Conservation (phyloP, 2,113 vertebrate genomes). For the Phrynosoma platyrhinos region DNA sequence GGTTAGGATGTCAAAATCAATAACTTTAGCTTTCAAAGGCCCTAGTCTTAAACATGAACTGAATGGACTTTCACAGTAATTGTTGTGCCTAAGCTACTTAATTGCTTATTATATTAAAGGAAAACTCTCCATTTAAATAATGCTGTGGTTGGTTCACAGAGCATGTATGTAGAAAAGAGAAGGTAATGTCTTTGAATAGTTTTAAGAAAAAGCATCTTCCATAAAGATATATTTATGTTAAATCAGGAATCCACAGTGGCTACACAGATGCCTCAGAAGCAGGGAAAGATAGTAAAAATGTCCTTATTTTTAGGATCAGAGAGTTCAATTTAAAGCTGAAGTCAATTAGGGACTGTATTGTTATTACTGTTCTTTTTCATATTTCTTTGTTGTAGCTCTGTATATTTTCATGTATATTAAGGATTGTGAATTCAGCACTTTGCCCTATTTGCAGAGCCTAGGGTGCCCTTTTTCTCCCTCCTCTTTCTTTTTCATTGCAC, state of each 20-base stretch:
- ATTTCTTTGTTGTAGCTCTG: too few relatives aligned
- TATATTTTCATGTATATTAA: too few relatives aligned
- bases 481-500: too few relatives aligned
- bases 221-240: neutral
- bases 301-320: neutral
- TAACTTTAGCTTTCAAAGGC: slow-evolving; percentile 34
- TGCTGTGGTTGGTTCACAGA: neutral
- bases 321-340: too few relatives aligned
- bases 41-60: slow-evolving; percentile 40
- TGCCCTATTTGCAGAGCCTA: too few relatives aligned
- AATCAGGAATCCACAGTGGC: neutral
- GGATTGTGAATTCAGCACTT: too few relatives aligned
- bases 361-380: too few relatives aligned
- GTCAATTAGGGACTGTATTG: too few relatives aligned
- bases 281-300: neutral
- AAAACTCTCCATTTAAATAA: slow-evolving; percentile 6
- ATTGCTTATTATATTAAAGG: slow-evolving; percentile 38
- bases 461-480: too few relatives aligned
- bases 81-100: slow-evolving; percentile 16
- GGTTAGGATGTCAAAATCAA: slow-evolving; percentile 49
- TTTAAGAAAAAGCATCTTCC: neutral
- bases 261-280: neutral
- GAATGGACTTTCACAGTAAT: slow-evolving; percentile 47
- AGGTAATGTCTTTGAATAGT: neutral
- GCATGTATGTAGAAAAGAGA: neutral